Evolutionary conservation across 2,888 invertebrate genomes (phyloP).

Genomic region (Agapostemon virescens): DNA sequence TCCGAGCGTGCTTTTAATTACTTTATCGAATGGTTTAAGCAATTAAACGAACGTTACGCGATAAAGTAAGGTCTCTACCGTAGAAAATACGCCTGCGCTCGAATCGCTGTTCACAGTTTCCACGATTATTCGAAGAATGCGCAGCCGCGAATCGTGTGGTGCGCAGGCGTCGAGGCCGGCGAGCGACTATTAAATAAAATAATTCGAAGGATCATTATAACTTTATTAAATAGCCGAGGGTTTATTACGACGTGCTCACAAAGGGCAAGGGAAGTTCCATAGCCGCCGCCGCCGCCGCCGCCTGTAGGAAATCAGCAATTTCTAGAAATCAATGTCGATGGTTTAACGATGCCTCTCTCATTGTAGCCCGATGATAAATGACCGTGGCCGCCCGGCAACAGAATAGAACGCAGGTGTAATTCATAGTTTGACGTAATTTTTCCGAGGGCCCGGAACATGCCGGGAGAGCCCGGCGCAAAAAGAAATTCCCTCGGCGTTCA

Average conservation of each 20-base stretch:
- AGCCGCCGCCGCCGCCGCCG: not conserved
- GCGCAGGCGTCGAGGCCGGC: not conserved
- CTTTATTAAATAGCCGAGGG: not conserved
- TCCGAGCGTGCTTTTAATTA: not conserved
- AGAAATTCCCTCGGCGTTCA: conserved; percentile 28
- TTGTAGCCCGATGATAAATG: not conserved
- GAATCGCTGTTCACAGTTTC: not conserved
- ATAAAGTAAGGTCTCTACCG: not conserved
- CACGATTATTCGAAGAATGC: not conserved
- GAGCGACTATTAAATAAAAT: not conserved
- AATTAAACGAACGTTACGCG: not conserved
- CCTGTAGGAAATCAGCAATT: not conserved
- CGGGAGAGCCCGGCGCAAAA: not conserved
- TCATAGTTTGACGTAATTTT: conserved; percentile 35
- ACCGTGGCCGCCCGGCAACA: not conserved
- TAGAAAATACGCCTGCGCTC: not conserved
- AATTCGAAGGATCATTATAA: not conserved
- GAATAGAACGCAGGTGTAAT: conserved; percentile 22
- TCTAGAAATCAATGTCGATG: conserved; percentile 16
- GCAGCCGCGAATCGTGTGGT: not conserved
- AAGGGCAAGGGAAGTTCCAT: not conserved
- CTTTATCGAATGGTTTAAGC: not conserved
- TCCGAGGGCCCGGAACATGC: conserved; percentile 4
- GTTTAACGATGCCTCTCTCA: not conserved
- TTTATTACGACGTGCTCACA: conserved; percentile 1